These are phyloP conservation scores for Drosophila auraria DNA, from an alignment of 1,140 invertebrate genomes.

Conservation along the genomic window DNA sequence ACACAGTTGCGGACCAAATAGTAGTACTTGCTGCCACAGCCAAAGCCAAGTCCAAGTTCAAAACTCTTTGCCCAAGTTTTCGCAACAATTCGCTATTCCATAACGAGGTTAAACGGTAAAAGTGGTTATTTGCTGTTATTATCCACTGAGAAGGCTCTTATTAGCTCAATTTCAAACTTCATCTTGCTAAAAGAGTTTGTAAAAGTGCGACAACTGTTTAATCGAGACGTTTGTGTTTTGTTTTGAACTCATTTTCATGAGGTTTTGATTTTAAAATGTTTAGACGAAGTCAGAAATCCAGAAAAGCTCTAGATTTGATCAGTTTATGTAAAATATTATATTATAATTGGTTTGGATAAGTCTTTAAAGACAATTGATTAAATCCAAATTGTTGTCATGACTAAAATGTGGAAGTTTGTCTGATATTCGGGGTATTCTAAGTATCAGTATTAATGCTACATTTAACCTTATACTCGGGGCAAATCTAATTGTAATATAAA, in stretches of 20 bases:
- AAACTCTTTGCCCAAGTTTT: slow-evolving; percentile 25
- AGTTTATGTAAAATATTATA: not conserved
- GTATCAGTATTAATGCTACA: not conserved
- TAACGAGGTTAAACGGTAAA: slow-evolving; percentile 11
- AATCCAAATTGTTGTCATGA: not conserved
- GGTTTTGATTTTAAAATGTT: not conserved
- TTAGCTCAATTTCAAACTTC: not conserved
- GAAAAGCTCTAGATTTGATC: not conserved
- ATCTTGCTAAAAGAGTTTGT: not conserved
- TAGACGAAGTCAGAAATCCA: not conserved
- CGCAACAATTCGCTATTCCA: slow-evolving; percentile 19
- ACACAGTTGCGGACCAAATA: slow-evolving; percentile 36
- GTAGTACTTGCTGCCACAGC: slow-evolving; percentile 33
- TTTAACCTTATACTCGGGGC: not conserved
- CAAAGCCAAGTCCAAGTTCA: slow-evolving; percentile 46
- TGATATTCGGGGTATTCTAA: not conserved
- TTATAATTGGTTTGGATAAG: not conserved
- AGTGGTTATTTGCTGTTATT: slow-evolving; percentile 1
- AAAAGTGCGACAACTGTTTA: not conserved
- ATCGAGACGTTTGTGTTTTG: no score
- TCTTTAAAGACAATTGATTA: no score
- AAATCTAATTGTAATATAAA: no score
- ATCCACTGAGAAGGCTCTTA: not conserved
- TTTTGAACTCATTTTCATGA: not conserved
- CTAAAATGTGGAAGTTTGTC: not conserved